These are phyloP conservation scores for Oligia fasciuncula DNA, from an alignment of 2,888 invertebrate genomes.

Conservation along the genomic window DNA sequence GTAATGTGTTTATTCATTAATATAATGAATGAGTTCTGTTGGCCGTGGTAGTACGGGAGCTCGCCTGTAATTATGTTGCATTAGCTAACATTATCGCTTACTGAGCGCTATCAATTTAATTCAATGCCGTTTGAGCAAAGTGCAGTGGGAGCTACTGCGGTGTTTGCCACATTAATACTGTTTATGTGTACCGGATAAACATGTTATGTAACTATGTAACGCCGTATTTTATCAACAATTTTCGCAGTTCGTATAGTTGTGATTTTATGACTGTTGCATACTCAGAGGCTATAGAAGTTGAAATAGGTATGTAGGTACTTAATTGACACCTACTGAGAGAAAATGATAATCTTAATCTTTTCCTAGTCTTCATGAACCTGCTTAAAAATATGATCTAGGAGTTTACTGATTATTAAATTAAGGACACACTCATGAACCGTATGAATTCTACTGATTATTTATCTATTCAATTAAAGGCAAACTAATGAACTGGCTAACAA, in stretches of 20 bases:
- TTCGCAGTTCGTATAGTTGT: neutral
- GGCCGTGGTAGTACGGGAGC: conserved; percentile 58
- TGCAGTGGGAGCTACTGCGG: conserved; percentile 69
- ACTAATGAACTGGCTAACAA: neutral
- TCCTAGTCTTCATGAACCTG: neutral
- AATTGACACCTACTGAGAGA: no score
- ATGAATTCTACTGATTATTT: neutral
- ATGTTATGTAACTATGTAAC: conserved; percentile 34
- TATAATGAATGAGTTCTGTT: conserved; percentile 75
- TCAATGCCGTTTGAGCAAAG: conserved; percentile 81
- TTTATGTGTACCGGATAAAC: conserved; percentile 43
- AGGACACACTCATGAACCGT: neutral
- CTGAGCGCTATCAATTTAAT: conserved; percentile 79
- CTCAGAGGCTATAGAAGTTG: neutral
- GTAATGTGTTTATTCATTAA: conserved; percentile 80
- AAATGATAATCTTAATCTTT: neutral
- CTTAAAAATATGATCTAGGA: no score
- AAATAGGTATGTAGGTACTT: neutral
- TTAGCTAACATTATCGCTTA: conserved; percentile 80
- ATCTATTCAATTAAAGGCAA: neutral
- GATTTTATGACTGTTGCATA: conserved; percentile 10
- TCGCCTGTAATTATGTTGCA: conserved; percentile 77
- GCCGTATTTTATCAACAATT: conserved; percentile 6
- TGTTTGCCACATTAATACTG: conserved; percentile 48
- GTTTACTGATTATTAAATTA: neutral